These are phyloP conservation scores for Napeogenes sylphis DNA, from an alignment of 2,888 invertebrate species.

Conservation along the genomic window DNA sequence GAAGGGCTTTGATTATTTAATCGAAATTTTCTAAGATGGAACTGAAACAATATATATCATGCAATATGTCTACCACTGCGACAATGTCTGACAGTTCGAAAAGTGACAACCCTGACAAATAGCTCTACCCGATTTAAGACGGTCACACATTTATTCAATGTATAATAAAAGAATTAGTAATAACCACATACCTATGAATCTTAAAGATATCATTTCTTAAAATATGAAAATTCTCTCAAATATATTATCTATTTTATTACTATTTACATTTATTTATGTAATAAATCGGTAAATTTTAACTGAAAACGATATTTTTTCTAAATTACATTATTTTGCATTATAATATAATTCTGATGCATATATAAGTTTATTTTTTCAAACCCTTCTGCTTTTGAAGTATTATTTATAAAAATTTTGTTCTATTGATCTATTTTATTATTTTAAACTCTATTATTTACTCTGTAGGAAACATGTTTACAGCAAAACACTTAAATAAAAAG, in stretches of 20 bases:
- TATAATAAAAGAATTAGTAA: not conserved
- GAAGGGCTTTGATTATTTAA: conserved; percentile 52
- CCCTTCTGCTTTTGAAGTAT: too few relatives aligned
- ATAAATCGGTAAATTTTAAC: too few relatives aligned
- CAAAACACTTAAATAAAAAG: conserved; percentile 10
- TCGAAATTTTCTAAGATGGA: conserved; percentile 44
- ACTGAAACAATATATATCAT: conserved; percentile 65
- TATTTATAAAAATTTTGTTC: conserved; percentile 20
- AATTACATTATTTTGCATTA: too few relatives aligned
- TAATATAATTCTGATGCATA: too few relatives aligned
- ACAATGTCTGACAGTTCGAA: conserved; percentile 57
- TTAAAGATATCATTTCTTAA: too few relatives aligned
- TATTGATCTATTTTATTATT: not conserved
- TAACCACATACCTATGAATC: too few relatives aligned
- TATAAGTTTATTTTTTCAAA: too few relatives aligned
- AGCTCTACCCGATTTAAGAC: conserved; percentile 42
- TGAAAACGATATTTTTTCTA: too few relatives aligned
- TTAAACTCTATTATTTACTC: not conserved
- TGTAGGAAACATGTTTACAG: conserved; percentile 1
- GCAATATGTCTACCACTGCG: conserved; percentile 63
- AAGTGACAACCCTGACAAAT: conserved; percentile 64
- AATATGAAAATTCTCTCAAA: too few relatives aligned
- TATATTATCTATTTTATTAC: too few relatives aligned
- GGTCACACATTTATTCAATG: not conserved
- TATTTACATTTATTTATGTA: too few relatives aligned